Evolutionary conservation across 2,113 vertebrate species (phyloP).

Genomic region (Sitta europaea): DNA sequence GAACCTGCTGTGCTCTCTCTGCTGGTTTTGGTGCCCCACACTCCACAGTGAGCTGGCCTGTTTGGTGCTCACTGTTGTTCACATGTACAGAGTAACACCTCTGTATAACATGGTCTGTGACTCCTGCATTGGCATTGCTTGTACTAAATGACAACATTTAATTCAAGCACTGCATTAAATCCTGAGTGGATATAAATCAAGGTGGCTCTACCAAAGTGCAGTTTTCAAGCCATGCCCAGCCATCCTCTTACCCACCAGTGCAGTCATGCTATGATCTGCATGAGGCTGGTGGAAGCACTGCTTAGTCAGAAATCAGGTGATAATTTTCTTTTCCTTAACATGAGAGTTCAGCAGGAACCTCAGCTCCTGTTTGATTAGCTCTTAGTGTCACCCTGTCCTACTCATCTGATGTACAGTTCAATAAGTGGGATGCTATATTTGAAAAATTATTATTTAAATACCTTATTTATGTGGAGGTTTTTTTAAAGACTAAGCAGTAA

Average conservation of each 20-base stretch:
- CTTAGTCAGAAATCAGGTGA: background rate
- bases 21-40: background rate
- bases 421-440: background rate
- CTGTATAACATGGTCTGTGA: background rate
- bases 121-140: background rate
- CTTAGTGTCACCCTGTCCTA: background rate
- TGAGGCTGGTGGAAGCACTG: fast-evolving
- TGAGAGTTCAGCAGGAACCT: background rate
- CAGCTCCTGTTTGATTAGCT: background rate
- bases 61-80: background rate
- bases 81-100: background rate
- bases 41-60: background rate
- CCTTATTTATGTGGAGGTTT: background rate
- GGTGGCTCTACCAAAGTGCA: background rate
- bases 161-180: background rate
- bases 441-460: background rate
- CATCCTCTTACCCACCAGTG: background rate
- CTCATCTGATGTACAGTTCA: background rate
- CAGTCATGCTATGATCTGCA: background rate
- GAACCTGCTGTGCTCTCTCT: background rate
- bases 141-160: background rate
- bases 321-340: background rate
- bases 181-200: background rate
- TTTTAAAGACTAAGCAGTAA: background rate
- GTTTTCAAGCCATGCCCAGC: background rate